Percentiles rank a stretch among this genome's conserved stretches.
Conservation (phyloP, 2,888 invertebrate species). For the Drosophila rellima region DNA sequence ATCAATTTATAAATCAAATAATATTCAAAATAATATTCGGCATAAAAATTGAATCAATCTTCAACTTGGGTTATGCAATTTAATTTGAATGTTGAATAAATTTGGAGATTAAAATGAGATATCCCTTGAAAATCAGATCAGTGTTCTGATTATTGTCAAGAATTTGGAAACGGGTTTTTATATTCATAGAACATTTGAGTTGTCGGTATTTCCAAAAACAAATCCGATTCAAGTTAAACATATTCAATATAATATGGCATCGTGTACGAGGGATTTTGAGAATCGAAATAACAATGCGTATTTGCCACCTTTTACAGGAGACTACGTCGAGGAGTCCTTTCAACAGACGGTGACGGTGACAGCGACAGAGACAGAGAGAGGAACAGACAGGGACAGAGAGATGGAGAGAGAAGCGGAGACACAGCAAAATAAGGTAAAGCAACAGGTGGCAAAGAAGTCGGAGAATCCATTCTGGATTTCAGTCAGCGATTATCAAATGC, state of each 20-base stretch:
- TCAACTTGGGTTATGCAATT: too few relatives aligned
- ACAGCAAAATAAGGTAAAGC: not conserved
- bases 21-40: not conserved
- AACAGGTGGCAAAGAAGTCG: not conserved
- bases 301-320: constrained; percentile 13
- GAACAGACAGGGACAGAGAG: not conserved
- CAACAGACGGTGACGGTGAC: not conserved
- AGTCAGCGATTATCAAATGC: constrained; percentile 50
- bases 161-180: not conserved
- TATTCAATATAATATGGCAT: constrained; percentile 5
- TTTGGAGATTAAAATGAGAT: too few relatives aligned
- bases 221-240: not conserved
- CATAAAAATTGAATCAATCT: too few relatives aligned
- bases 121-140: too few relatives aligned
- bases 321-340: constrained; percentile 9
- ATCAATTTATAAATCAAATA: not conserved
- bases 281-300: not conserved
- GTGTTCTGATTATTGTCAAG: not conserved
- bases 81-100: too few relatives aligned
- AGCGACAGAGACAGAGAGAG: not conserved
- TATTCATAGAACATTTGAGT: not conserved
- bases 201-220: not conserved
- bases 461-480: constrained; percentile 48
- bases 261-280: not conserved
- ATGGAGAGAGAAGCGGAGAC: not conserved